A percentile compares a stretch with the other conserved stretches of the same genome.
Conservation (phyloP, 2,888 invertebrate species). For the Arge pagana region DNA sequence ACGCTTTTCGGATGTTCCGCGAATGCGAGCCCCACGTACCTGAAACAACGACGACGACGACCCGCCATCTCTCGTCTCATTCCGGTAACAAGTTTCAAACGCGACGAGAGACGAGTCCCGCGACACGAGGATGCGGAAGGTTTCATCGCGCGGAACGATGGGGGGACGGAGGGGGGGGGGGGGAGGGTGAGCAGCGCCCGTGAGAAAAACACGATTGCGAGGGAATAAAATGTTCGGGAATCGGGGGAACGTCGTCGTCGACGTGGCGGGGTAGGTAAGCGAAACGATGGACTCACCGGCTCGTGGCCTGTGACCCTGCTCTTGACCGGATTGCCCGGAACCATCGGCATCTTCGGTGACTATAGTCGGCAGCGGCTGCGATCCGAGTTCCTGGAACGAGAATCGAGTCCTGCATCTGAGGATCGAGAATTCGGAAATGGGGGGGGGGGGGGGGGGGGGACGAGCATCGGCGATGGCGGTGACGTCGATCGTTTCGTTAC, state of each 20-base stretch:
- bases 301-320: slow-evolving; percentile 60
- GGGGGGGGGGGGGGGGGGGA: too few species aligned
- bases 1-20: slow-evolving; percentile 44
- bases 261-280: slow-evolving; percentile 27
- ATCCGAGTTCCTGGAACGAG: slow-evolving; percentile 65
- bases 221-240: too few species aligned
- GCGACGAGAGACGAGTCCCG: neutral
- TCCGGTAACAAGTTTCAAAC: slow-evolving; percentile 4
- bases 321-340: slow-evolving; percentile 54
- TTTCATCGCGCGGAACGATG: too few species aligned
- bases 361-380: slow-evolving; percentile 66
- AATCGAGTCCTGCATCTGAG: too few species aligned
- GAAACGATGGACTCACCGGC: slow-evolving; percentile 70
- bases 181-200: too few species aligned
- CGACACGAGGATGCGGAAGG: too few species aligned
- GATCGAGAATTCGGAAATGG: too few species aligned
- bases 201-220: too few species aligned
- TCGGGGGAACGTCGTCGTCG: slow-evolving; percentile 10
- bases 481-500: too few species aligned
- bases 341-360: slow-evolving; percentile 61
- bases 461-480: too few species aligned
- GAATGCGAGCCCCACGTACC: slow-evolving; percentile 55
- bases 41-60: slow-evolving; percentile 29
- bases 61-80: slow-evolving; percentile 20
- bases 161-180: too few species aligned